Evolutionary conservation across 2,113 vertebrate genomes (phyloP).

Genomic region (Chaetodon auriga): DNA sequence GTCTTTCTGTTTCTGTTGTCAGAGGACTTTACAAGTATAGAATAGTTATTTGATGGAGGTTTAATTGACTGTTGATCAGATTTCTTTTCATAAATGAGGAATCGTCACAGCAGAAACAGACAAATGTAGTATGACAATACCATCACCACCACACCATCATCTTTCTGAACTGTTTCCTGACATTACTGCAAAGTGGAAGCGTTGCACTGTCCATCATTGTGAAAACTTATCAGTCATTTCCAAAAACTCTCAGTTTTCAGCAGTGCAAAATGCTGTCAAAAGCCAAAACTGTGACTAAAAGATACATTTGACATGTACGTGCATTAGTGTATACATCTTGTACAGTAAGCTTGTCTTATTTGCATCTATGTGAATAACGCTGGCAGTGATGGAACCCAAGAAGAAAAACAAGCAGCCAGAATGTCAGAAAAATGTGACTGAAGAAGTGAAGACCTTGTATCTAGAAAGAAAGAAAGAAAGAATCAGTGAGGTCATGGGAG

Average conservation of each 20-base stretch:
- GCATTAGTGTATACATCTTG: background rate
- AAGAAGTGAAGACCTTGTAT: constrained; percentile 51
- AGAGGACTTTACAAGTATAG: background rate
- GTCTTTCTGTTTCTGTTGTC: background rate
- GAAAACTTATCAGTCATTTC: constrained; percentile 1
- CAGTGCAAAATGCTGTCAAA: background rate
- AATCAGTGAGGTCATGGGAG: constrained; percentile 65
- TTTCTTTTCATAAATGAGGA: background rate
- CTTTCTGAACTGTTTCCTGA: background rate
- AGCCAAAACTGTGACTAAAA: background rate
- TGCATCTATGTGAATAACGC: background rate
- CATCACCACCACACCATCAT: no score
- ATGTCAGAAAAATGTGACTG: background rate
- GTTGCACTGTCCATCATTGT: background rate
- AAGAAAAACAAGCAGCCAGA: constrained; percentile 9
- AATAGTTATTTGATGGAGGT: background rate
- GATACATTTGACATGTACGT: background rate
- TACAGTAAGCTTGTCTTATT: background rate
- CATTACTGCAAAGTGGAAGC: background rate
- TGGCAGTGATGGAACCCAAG: constrained; percentile 2
- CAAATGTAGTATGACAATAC: background rate
- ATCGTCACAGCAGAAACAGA: background rate
- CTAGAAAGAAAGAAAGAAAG: constrained; percentile 39
- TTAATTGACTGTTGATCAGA: background rate
- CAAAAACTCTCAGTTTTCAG: background rate